phyloP scores from a whole-genome alignment of 2,888 invertebrate genomes.

The Pharmacophagus antenor region DNA sequence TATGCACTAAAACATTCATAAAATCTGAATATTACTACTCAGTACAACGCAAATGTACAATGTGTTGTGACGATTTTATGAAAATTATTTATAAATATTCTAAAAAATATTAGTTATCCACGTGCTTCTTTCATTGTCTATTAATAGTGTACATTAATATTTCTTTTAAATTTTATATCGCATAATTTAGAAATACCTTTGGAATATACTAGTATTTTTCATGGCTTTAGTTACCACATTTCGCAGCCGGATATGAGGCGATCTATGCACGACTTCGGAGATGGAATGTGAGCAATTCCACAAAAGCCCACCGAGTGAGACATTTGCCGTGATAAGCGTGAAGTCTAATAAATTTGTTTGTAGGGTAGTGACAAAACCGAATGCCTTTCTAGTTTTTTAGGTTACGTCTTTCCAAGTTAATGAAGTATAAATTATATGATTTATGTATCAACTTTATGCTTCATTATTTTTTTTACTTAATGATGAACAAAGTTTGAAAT shows the following conservation, averaged over 20 bases:
- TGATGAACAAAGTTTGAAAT: too few relatives aligned
- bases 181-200: conserved; percentile 27
- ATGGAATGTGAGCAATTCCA: conserved; percentile 70
- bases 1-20: conserved; percentile 74
- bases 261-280: conserved; percentile 58
- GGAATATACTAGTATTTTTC: conserved; percentile 43
- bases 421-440: neutral
- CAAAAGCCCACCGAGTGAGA: conserved; percentile 69
- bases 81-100: neutral
- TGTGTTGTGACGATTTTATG: conserved; percentile 42
- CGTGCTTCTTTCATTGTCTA: neutral
- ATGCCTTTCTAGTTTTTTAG: neutral
- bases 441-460: too few relatives aligned
- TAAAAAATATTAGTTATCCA: neutral
- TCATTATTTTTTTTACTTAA: too few relatives aligned
- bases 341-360: conserved; percentile 71
- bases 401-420: neutral
- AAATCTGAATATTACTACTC: conserved; percentile 67
- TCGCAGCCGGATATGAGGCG: conserved; percentile 55
- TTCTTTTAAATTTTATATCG: conserved; percentile 6
- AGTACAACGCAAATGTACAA: conserved; percentile 55
- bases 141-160: conserved; percentile 34
- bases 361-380: conserved; percentile 43
- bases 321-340: conserved; percentile 66
- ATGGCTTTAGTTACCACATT: conserved; percentile 48